Base-by-base conservation (phyloP, 35 echinoderm and acorn worm species). In the Apostichopus japonicus region DNA sequence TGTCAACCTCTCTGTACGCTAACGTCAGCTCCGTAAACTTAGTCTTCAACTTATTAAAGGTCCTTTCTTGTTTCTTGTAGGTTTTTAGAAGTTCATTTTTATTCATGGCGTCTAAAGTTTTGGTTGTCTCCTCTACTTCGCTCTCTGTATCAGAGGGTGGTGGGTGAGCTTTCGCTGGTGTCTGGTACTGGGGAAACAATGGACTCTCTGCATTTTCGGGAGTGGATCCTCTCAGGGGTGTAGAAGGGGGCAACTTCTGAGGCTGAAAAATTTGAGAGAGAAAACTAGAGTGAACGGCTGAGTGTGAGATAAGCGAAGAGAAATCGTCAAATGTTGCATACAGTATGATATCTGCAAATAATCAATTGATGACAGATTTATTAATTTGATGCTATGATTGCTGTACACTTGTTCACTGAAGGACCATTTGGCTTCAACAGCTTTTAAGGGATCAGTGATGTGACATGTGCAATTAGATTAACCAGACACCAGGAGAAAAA, bases 121-220 rank as follows among this genome's bases (percentile, higher is more conserved):
- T 71, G 0, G 88, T 75, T 19, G 93, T 65, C n/a, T 98, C 97
- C 65, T 98, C 97, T 54, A 98, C 93, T 90, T 98, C 97, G 83
- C 97, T 96, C 87, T 98, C 97, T 6, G 95, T 96, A 65, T 98
- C 97, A 6, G 97, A 98, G 19, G 97, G 97, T 56, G 96, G 94
- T 52, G 96, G 94, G 78, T 94, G 95, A 23, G 55, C 59, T 59
- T 93, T 98, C 56, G 86, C 23, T 1, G 97, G 97, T 67, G 97
- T 93, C 95, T 98, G 92, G 83, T 98, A 98, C 79, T 92, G 90
- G 9, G 97, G 97, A 87, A 98, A 98, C 24, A 96, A 86, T 13
- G 97, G 97, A 54, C 97, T 98, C 56, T 96, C 95, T 11, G 80
- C 86, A 21, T 80, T 56, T 1, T 83, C 61, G 1, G 91, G 55